Evolutionary conservation across 2,113 vertebrate genomes (phyloP).

Genomic region (Heteronetta atricapilla): DNA sequence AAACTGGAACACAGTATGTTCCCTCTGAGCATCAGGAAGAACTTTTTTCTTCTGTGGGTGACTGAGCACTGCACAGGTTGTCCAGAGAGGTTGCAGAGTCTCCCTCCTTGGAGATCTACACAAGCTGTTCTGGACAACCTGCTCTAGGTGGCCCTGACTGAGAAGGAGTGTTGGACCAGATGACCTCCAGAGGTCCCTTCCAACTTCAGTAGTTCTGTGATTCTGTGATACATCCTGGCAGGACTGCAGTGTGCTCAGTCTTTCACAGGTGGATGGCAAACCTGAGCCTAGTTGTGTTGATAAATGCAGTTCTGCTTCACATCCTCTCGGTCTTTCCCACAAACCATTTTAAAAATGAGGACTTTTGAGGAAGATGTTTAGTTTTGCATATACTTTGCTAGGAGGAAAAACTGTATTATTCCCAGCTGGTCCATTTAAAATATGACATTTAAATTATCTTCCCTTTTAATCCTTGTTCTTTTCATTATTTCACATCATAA

Average conservation of each 20-base stretch:
- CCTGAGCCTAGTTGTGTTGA: neutral
- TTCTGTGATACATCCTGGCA: neutral
- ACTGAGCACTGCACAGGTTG: neutral
- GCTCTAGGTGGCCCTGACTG: neutral
- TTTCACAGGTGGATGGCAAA: neutral
- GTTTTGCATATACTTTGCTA: neutral
- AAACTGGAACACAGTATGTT: neutral
- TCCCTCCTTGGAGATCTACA: neutral
- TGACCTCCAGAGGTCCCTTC: neutral
- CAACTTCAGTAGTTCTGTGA: neutral
- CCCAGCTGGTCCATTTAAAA: neutral
- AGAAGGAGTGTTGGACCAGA: neutral
- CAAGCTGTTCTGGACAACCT: neutral
- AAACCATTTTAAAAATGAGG: neutral
- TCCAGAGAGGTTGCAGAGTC: neutral
- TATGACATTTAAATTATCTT: constrained; percentile 7
- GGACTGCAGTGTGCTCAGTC: neutral
- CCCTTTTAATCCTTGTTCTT: constrained; percentile 27
- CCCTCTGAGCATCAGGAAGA: neutral
- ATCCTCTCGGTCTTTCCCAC: neutral
- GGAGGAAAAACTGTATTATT: neutral
- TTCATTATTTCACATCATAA: neutral
- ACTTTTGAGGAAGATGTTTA: neutral
- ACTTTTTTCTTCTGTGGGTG: neutral
- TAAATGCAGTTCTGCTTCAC: neutral